A percentile compares a stretch with the other conserved stretches of the same genome.
phyloP scores from a whole-genome alignment of 2,888 invertebrate genomes.

The Hipparchia sbordonii region DNA sequence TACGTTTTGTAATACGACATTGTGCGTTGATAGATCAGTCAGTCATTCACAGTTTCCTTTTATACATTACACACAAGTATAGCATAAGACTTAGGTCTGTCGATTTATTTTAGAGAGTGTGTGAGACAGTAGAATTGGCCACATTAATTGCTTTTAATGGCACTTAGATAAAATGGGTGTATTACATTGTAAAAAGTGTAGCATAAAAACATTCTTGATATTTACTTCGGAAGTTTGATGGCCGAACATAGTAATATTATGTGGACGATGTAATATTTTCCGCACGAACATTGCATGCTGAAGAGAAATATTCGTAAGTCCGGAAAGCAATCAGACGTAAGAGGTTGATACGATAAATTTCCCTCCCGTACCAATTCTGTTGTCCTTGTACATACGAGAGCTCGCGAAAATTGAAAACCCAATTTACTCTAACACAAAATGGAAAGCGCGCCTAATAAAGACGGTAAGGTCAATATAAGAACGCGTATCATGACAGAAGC shows the following conservation, averaged over 20 bases:
- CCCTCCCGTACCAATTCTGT: slow-evolving; percentile 42
- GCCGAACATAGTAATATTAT: neutral
- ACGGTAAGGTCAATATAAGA: slow-evolving; percentile 42
- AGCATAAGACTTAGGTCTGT: too few species aligned
- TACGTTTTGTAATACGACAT: neutral
- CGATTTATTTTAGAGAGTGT: too few species aligned
- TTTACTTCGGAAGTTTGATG: neutral
- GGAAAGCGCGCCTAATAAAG: slow-evolving; percentile 42
- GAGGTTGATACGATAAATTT: slow-evolving; percentile 44
- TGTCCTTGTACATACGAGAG: slow-evolving; percentile 38
- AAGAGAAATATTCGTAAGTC: slow-evolving; percentile 39
- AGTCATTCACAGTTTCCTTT: too few species aligned
- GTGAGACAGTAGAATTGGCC: too few species aligned
- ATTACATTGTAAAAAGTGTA: neutral
- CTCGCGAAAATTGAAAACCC: slow-evolving; percentile 45
- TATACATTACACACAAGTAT: too few species aligned
- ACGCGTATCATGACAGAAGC: slow-evolving; percentile 39
- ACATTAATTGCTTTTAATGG: too few species aligned
- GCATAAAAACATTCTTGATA: neutral
- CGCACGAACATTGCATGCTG: slow-evolving; percentile 32
- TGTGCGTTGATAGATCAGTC: too few species aligned
- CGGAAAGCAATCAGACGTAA: slow-evolving; percentile 42
- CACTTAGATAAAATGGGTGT: too few species aligned
- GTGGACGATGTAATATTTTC: slow-evolving; percentile 20
- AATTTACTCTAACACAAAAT: slow-evolving; percentile 44